Base-by-base conservation (phyloP, 2,888 invertebrate genomes). In the Linnaemya vulpina region DNA sequence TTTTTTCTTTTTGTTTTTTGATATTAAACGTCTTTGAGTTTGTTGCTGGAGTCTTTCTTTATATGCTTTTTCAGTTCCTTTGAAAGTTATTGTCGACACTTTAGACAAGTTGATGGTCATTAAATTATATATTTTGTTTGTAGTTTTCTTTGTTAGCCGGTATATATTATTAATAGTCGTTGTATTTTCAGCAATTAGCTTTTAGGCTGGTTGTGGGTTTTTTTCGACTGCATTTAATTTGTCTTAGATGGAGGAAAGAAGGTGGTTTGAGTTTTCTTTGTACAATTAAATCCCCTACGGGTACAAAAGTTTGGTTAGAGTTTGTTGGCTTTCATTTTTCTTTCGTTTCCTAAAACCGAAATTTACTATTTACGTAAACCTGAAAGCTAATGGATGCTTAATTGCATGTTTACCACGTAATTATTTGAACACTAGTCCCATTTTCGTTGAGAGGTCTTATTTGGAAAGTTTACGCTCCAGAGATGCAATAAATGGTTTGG, bases 21-120 rank as follows among this genome's bases (percentile, higher is more conserved):
- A 11, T 49, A 62, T 60, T 11, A 20, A n/a, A 11, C 15, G 1
- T n/a, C 5, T 63, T 55, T 10, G 43, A 22, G 38, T 70, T 70
- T 51, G 60, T 30, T 51, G 15, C 70, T 78, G 70, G n/a, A 78
- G 10, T 78, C 77, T 70, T 67, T 77, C 7, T 38, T 49, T 62
- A 38, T 51, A 55, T 35, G 9, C 8, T 40, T 1, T 10, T 30
- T 43, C 13, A 46, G 3, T 60, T 46, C 58, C 58, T 62, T 51
- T 10, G 51, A 55, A 65, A 15, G 20, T 43, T 65, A 10, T 65
- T 65, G 43, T 65, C 20, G 25, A 38, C 25, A 30, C 35, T 70
- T 78, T 40, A 60, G 3, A 30, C 20, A 15, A 9, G 20, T 30
- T 20, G 7, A n/a, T 11, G 71, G 71, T 15, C 15, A 49, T 77